Conservation (phyloP, 2,113 vertebrate genomes). For the cat (Felis catus) region F.catus_Fca126_mat1.0 CM031417.1:66407001-66407500, state of each 20-base stretch:
- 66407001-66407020: no score
- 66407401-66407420: constrained; percentile 41
- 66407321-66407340: background rate
- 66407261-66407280: background rate
- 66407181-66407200: background rate
- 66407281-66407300: constrained; percentile 6
- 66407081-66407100: no score
- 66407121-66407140: no score
- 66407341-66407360: background rate
- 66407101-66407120: no score
- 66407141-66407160: no score
- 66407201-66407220: background rate
- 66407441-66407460: background rate
- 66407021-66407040: no score
- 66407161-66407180: no score
- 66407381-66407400: background rate
- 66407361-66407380: background rate
- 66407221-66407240: background rate
- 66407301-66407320: background rate
- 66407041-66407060: no score
- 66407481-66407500: background rate
- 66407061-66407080: no score
- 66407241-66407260: background rate
- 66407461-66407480: background rate
- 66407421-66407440: constrained; percentile 1